phyloP scores from a whole-genome alignment of 2,797 vertebrate species.

The Podarcis siculus region DNA sequence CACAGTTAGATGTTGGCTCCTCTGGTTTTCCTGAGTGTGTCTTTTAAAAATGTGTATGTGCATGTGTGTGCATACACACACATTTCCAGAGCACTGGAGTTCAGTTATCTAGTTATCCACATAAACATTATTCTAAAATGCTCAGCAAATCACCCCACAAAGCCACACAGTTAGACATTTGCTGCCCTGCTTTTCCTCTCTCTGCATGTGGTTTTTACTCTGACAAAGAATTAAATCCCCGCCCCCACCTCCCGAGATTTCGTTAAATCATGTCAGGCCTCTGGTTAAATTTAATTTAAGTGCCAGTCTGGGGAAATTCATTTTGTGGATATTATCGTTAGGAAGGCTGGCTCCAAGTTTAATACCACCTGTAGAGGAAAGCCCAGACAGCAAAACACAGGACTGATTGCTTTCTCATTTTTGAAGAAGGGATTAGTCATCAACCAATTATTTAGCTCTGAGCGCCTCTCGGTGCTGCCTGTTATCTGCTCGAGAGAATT shows the following conservation, averaged over 20 bases:
- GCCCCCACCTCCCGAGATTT: constrained; percentile 17
- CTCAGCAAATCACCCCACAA: not conserved
- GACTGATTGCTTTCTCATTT: constrained; percentile 49
- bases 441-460: constrained; percentile 17
- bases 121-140: not conserved
- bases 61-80: no score
- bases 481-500: not conserved
- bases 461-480: not conserved
- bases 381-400: constrained; percentile 41
- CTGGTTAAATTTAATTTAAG: constrained; percentile 45
- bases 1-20: no score
- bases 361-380: constrained; percentile 47
- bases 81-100: not conserved
- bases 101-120: constrained; percentile 6
- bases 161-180: not conserved
- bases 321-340: constrained; percentile 59
- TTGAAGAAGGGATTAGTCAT: constrained; percentile 50
- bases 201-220: not conserved
- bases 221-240: not conserved
- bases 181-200: not conserved
- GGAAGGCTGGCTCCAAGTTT: constrained; percentile 23
- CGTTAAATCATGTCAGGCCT: constrained; percentile 43
- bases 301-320: constrained; percentile 48
- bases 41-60: no score
- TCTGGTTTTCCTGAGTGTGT: no score